These are phyloP conservation scores for Drosophila nigricruria DNA, from an alignment of 2,888 invertebrate genomes.

Conservation along the genomic window DNA sequence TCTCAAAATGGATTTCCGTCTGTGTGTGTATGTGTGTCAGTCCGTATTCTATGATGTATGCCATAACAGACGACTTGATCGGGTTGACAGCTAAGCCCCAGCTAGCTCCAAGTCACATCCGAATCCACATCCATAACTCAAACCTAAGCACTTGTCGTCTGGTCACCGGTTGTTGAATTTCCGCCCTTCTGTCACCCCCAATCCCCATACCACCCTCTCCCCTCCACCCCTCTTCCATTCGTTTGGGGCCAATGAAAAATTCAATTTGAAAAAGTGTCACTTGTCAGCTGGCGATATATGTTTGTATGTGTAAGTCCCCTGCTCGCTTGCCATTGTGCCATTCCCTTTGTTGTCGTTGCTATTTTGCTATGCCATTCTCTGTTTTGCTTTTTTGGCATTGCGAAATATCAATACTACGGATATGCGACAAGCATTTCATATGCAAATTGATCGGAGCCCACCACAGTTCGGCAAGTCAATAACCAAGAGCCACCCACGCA, in stretches of 20 bases:
- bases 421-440: constrained; percentile 61
- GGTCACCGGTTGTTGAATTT: constrained; percentile 36
- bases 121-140: constrained; percentile 17
- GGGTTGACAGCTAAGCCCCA: constrained; percentile 42
- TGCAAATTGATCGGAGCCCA: constrained; percentile 67
- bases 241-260: constrained; percentile 56
- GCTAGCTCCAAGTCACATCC: constrained; percentile 32
- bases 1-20: constrained; percentile 9
- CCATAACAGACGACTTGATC: constrained; percentile 19
- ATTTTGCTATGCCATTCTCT: constrained; percentile 42
- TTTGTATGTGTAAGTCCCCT: constrained; percentile 31
- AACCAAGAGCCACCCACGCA: constrained; percentile 38
- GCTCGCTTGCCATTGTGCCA: constrained; percentile 38
- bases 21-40: background rate
- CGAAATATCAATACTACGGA: constrained; percentile 55
- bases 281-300: constrained; percentile 67
- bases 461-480: constrained; percentile 47
- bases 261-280: constrained; percentile 79
- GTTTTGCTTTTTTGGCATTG: constrained; percentile 57
- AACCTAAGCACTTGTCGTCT: constrained; percentile 33
- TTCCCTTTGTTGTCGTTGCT: constrained; percentile 56
- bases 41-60: background rate
- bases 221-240: background rate
- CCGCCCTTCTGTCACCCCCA: constrained; percentile 3
- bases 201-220: background rate